Evolutionary conservation across 2,888 invertebrate species (phyloP).

Genomic region (Anarsia innoxiella): DNA sequence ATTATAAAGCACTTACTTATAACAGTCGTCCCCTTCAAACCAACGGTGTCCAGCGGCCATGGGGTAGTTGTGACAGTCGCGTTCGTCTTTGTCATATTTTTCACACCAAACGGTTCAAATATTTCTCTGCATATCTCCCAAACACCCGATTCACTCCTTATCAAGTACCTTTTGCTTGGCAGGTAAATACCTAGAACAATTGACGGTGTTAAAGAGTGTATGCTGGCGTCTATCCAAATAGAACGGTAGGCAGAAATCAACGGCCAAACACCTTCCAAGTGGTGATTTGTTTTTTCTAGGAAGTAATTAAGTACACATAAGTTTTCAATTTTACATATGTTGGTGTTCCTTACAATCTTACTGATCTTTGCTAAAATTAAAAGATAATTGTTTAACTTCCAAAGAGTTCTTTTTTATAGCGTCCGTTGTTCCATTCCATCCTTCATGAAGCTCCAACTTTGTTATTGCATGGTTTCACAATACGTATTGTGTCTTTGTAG

Average conservation of each 20-base stretch:
- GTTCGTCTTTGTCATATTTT: conserved; percentile 22
- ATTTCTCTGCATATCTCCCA: conserved; percentile 78
- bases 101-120: conserved; percentile 37
- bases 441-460: too few relatives aligned
- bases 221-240: background rate
- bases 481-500: too few relatives aligned
- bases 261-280: too few relatives aligned
- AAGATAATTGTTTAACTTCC: too few relatives aligned
- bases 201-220: background rate
- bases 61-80: conserved; percentile 25
- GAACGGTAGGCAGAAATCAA: background rate
- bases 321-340: too few relatives aligned
- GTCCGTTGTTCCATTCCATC: too few relatives aligned
- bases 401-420: too few relatives aligned
- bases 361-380: too few relatives aligned
- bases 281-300: too few relatives aligned
- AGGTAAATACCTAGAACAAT: conserved; percentile 71
- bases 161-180: conserved; percentile 73
- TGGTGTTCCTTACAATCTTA: too few relatives aligned
- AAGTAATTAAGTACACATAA: too few relatives aligned
- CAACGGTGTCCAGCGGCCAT: conserved; percentile 32
- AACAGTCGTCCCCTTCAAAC: conserved; percentile 31
- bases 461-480: too few relatives aligned
- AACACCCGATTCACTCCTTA: conserved; percentile 81
- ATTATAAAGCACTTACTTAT: conserved; percentile 48